Evolutionary conservation across 2,113 vertebrate genomes (phyloP), one percentile per base, ranked within the genome.

Genomic region (Oostethus manadensis): DNA sequence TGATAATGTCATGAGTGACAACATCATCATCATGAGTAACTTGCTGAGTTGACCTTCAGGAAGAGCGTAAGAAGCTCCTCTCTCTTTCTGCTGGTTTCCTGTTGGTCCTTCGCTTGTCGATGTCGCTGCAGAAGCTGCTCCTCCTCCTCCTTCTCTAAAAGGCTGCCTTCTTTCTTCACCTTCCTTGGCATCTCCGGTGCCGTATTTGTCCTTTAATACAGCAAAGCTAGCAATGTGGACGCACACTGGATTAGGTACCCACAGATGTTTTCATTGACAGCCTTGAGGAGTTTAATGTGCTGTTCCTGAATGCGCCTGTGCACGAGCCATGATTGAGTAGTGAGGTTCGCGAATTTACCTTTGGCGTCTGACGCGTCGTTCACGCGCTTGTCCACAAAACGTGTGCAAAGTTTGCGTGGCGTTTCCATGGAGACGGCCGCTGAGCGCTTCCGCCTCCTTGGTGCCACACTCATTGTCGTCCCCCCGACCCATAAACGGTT

Each of bases 41-140:
- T n/a, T 6, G 8, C 10, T 22, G 46, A 22, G 0, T 9, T 47
- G 17, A 79, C 78, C 79, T 66, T 66, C 42, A 83, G 79, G 0
- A 76, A 83, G 18, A 71, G 70, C 0, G 46, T 45, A 40, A 83
- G 78, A 2, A 45, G 64, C 71, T 82, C 73, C 55, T 83, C 77
- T 2, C 64, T 82, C 71, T 75, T 75, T 66, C 21, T 67, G 50
- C 54, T 29, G 49, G 44, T 46, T 56, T 84, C 81, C 58, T 80
- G 29, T 20, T 38, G 26, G 15, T 29, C 16, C 17, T 17, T 5
- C 17, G 8, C 75, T 0, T 66, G 69, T 66, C 70, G 68, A 9
- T 57, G 64, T 63, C 58, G 60, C 45, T 73, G 70, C 66, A 56
- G 61, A 1, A 44, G 44, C 56, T 78, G 74, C 68, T 74, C 83